Conservation (phyloP, 2,888 invertebrate species). For the Zelleria hepariella region DNA sequence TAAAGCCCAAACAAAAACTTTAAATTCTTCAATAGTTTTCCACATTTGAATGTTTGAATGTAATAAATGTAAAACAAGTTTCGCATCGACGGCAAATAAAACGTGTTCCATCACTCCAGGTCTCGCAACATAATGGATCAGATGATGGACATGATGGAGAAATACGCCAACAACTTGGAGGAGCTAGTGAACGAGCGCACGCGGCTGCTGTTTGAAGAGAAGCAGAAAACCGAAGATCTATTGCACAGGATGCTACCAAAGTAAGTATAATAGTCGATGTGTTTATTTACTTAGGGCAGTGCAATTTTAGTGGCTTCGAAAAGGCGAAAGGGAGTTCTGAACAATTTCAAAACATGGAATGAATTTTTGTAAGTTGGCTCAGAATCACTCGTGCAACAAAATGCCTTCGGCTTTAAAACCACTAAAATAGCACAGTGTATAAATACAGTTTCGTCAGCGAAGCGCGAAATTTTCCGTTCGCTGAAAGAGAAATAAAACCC, state of each 20-base stretch:
- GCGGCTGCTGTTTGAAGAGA: conserved; percentile 89
- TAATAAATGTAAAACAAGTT: background rate
- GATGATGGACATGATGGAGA: conserved; percentile 99
- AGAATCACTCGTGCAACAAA: no score
- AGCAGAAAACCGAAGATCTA: conserved; percentile 92
- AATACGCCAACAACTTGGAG: conserved; percentile 95
- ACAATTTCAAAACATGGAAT: no score
- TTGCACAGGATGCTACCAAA: conserved; percentile 95
- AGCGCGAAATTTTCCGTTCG: no score
- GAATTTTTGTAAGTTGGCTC: no score
- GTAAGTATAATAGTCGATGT: conserved; percentile 69
- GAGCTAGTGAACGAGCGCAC: conserved; percentile 94
- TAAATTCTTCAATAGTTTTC: no score
- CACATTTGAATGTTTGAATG: no score
- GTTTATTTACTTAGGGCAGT: background rate
- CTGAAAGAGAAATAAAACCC: no score
- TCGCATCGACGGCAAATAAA: background rate
- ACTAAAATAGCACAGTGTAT: no score
- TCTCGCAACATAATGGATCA: conserved; percentile 95
- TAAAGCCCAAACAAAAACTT: no score
- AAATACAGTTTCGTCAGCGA: no score
- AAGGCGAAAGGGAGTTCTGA: no score
- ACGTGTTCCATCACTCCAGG: conserved; percentile 49
- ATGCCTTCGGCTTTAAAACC: no score
- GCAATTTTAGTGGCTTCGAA: background rate